phyloP scores from a whole-genome alignment of 1,140 invertebrate genomes.

The Zaprionus inermis region DNA sequence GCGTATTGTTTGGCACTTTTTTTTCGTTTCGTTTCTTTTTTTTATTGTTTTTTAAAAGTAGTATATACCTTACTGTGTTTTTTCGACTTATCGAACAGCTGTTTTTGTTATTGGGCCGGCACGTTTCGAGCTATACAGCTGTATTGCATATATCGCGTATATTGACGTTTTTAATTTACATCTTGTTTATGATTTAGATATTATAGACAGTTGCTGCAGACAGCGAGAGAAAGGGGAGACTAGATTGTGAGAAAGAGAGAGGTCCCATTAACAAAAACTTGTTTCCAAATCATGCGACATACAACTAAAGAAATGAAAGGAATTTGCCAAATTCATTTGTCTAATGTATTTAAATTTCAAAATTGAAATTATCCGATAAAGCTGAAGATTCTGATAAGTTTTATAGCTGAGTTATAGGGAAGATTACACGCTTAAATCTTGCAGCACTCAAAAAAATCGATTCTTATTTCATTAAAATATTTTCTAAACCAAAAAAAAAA shows the following conservation, averaged over 20 bases:
- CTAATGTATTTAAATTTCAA: background rate
- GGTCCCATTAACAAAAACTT: constrained; percentile 31
- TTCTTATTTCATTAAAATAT: too few species aligned
- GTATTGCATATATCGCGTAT: constrained; percentile 25
- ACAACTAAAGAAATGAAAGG: too few species aligned
- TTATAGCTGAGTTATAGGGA: too few species aligned
- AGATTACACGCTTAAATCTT: too few species aligned
- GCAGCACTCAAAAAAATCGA: too few species aligned
- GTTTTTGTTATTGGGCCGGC: constrained; percentile 42
- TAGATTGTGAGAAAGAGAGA: background rate
- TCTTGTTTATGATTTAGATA: constrained; percentile 54
- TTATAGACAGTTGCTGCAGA: background rate
- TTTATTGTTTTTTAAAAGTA: too few species aligned
- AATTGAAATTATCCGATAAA: background rate
- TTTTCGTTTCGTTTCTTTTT: background rate
- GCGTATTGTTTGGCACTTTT: constrained; percentile 65
- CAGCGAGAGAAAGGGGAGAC: background rate
- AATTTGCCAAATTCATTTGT: constrained; percentile 27
- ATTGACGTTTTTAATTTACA: constrained; percentile 61
- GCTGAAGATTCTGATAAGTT: too few species aligned
- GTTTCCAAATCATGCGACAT: constrained; percentile 28
- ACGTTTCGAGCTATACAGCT: constrained; percentile 54
- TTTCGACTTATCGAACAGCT: constrained; percentile 55
- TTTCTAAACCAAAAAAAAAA: background rate
- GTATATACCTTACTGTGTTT: background rate